Conservation (phyloP, 2,888 invertebrate genomes). For the Meganola albula region DNA sequence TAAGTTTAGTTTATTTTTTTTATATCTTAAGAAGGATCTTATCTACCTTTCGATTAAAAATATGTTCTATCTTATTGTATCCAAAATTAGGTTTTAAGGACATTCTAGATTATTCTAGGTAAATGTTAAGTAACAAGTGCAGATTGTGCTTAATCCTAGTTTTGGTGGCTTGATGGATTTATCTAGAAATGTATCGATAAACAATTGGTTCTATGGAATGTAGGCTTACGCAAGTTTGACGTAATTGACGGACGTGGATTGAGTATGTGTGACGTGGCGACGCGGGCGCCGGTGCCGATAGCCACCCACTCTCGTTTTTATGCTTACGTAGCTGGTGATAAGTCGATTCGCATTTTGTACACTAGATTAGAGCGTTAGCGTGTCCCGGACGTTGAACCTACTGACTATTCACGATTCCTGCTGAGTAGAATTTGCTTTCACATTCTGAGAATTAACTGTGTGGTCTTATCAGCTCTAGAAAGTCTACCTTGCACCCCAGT, state of each 20-base stretch:
- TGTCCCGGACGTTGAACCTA: slow-evolving; percentile 9
- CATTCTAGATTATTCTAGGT: too few species aligned
- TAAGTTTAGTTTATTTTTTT: too few species aligned
- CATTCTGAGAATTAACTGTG: slow-evolving; percentile 3
- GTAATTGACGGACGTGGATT: slow-evolving; percentile 36
- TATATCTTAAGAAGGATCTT: too few species aligned
- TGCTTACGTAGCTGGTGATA: slow-evolving; percentile 51
- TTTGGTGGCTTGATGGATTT: slow-evolving; percentile 26
- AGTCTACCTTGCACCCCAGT: too few species aligned
- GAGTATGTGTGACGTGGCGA: slow-evolving; percentile 36
- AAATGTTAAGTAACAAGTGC: too few species aligned
- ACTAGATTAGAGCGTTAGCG: slow-evolving; percentile 28
- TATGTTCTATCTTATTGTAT: too few species aligned
- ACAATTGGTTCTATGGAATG: slow-evolving; percentile 33
- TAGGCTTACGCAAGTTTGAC: slow-evolving; percentile 43
- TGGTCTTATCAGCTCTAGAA: neutral
- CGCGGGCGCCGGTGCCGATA: slow-evolving; percentile 43
- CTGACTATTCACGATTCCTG: slow-evolving; percentile 4
- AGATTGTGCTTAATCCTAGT: too few species aligned
- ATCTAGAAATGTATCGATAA: slow-evolving; percentile 30
- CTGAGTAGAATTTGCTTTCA: slow-evolving; percentile 5
- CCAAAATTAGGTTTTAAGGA: too few species aligned
- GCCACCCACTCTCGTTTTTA: slow-evolving; percentile 58
- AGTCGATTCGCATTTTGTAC: slow-evolving; percentile 34
- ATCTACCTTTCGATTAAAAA: too few species aligned